Base-by-base conservation (phyloP, 35 echinoderm and acorn worm species). In the Eucidaris tribuloides region DNA sequence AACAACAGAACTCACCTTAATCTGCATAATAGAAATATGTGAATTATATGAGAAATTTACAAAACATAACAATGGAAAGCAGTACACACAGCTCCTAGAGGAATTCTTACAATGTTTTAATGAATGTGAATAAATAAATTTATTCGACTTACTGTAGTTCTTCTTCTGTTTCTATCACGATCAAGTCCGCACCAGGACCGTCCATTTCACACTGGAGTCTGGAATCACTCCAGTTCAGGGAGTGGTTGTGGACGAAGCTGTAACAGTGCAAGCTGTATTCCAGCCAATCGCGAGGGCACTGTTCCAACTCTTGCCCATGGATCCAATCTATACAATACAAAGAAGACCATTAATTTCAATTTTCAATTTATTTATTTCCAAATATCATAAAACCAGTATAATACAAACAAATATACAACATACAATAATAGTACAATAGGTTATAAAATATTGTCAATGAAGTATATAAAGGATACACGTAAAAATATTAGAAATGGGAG, bases 271-370 rank as follows among this genome's bases (percentile, higher is more conserved):
- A 40, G 22, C 35, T 70, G 18, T 37, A 34, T 29, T 84, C 82
- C 24, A 72, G 20, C 82, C 82, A 84, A 19, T 65, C 56, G 15
- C 19, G 7, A 11, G 82, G 82, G 71, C 82, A 84, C 45, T 70
- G 22, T 7, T 44, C 68, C 41, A 44, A 22, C 38, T 40, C 30
- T 64, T 64, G 61, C 37, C 28, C 11, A 34, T n/a, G 61, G 37
- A 17, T 27, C 4, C 13, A 2, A 64, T 64, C 61, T 64, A 34
- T 27, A 64, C 61, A 34, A 64, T 7, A 64, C 19, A 34, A 34
- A 32, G n/a, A 64, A 32, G 22, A 30, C 15, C 37, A 6, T 32
- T 32, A 31, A 34, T 5, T 59, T 59, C 13, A 54, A 54, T 54
- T 54, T n/a, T 54, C n/a, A n/a, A n/a, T n/a, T n/a, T n/a, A n/a